Percentiles rank a stretch among this genome's conserved stretches.
Conservation (phyloP, 2,888 invertebrate species). For the Ophonus ardosiacus region DNA sequence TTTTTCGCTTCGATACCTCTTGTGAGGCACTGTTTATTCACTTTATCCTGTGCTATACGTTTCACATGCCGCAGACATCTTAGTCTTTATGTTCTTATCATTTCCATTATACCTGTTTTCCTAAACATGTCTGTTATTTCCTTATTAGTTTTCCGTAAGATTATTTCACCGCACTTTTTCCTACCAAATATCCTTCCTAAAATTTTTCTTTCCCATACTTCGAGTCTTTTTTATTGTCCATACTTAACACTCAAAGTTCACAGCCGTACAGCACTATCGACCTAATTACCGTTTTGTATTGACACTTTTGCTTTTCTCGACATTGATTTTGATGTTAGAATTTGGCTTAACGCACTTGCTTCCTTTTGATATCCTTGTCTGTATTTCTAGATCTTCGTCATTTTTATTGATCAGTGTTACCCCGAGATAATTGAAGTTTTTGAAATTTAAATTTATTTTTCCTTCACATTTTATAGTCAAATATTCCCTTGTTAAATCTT, state of each 20-base stretch:
- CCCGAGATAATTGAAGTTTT: neutral
- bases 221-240: neutral
- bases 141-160: neutral
- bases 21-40: neutral
- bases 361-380: neutral
- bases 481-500: too few species aligned
- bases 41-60: neutral
- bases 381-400: neutral
- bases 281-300: too few species aligned
- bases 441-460: too few species aligned
- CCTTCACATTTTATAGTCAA: neutral
- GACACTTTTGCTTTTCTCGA: neutral
- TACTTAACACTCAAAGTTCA: neutral
- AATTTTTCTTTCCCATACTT: neutral
- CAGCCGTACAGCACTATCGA: too few species aligned
- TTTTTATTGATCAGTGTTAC: neutral
- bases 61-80: neutral
- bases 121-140: neutral
- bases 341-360: neutral
- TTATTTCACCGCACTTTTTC: too few species aligned
- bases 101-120: neutral
- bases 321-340: neutral
- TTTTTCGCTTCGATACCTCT: neutral
- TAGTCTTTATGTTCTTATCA: conserved; percentile 5
- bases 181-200: neutral